Evolutionary conservation across 2,113 vertebrate species (phyloP), one percentile per base, ranked within the genome.

Genomic region (Empidonax traillii): DNA sequence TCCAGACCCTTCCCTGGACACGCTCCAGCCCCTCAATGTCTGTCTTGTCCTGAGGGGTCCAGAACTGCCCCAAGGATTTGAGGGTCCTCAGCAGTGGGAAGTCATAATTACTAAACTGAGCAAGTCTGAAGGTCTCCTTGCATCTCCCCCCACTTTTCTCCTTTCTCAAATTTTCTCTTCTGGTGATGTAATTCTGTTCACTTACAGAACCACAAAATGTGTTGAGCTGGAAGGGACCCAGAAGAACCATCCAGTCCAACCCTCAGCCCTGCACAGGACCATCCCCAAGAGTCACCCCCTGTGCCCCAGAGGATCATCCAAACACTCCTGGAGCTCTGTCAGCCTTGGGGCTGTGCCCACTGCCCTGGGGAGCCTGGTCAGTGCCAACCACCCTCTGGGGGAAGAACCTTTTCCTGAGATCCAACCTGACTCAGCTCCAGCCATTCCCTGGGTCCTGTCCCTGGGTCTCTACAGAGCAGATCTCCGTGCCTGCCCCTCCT

Each of bases 21-120:
- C 0, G 0, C 49, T 43, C 43, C 86, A 73, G 76, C 51, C 43
- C 27, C 44, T 59, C 52, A 2, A 7, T 0, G 17, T 56, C 28
- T 2, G 1, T 33, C 22, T 33, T 67, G 65, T 17, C 15, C 8
- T 17, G 21, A 46, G 10, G 19, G 18, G 8, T 13, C 8, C 63
- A 23, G 11, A 44, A 31, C 9, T 44, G 30, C 5, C 22, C 43
- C 33, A 27, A 81, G 8, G 27, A 33, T 14, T 2, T 23, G 39
- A 46, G 61, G 10, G 33, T 46, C 3, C 35, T 65, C 56, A 20
- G 10, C 37, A 22, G 3, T 2, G 6, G 13, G 43, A 76, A 87
- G 14, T 39, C 53, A 18, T 47, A 85, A 8, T 14, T 14, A 28
- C 33, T 39, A 18, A 12, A 55, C 25, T 1, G 15, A 17, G n/a